A percentile compares a stretch with the other conserved stretches of the same genome.
phyloP scores from a whole-genome alignment of 2,888 invertebrate genomes.

The Tenthredo livida region DNA sequence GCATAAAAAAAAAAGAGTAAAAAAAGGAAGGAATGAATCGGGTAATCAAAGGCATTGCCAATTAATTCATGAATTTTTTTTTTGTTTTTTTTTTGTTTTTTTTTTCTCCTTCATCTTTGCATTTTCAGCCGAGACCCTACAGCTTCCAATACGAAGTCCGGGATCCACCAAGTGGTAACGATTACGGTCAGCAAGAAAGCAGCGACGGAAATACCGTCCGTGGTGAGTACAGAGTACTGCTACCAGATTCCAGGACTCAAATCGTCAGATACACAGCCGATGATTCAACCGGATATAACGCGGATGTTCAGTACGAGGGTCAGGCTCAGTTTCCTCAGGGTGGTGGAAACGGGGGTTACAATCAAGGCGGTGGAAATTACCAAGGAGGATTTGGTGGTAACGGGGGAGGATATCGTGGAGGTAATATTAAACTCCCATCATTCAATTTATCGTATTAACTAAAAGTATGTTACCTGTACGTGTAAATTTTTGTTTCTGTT shows the following conservation, averaged over 20 bases:
- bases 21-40: too few relatives aligned
- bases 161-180: slow-evolving; percentile 88
- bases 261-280: slow-evolving; percentile 91
- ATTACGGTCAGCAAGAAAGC: slow-evolving; percentile 91
- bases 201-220: slow-evolving; percentile 91
- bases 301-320: slow-evolving; percentile 85
- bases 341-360: slow-evolving; percentile 45
- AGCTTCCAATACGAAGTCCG: slow-evolving; percentile 93
- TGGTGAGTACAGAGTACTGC: slow-evolving; percentile 90
- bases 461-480: not conserved
- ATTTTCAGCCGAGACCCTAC: slow-evolving; percentile 83
- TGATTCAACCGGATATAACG: slow-evolving; percentile 93
- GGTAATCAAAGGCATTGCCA: not conserved
- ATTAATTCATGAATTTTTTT: not conserved
- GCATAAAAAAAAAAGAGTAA: not conserved
- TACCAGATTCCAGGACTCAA: slow-evolving; percentile 93
- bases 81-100: not conserved
- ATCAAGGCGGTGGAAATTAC: slow-evolving; percentile 47
- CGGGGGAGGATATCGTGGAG: slow-evolving; percentile 32
- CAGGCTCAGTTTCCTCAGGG: slow-evolving; percentile 75
- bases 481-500: not conserved
- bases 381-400: slow-evolving; percentile 30
- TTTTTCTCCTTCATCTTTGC: not conserved
- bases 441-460: not conserved
- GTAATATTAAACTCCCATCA: not conserved